Percentiles rank a stretch among this genome's conserved stretches.
Evolutionary conservation across 2,797 vertebrate genomes (phyloP).

Genomic region (Bucorvus abyssinicus): DNA sequence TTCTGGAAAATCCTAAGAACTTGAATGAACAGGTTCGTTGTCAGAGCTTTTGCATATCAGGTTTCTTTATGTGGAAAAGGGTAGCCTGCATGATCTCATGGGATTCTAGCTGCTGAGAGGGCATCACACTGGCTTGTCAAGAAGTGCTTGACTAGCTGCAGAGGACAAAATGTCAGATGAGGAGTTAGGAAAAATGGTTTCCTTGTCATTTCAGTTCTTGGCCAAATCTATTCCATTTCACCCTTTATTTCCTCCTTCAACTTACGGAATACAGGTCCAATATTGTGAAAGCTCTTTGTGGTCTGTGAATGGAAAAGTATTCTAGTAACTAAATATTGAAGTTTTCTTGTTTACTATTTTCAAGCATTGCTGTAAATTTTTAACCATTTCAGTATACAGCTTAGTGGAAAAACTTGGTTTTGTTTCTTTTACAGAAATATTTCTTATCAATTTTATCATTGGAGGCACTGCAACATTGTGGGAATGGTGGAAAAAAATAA

Average conservation of each 20-base stretch:
- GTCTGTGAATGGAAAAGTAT: constrained; percentile 25
- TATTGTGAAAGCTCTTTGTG: constrained; percentile 22
- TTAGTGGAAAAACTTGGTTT: neutral
- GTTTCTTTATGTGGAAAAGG: neutral
- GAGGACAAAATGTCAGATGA: neutral
- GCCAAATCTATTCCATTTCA: neutral
- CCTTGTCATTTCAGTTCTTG: neutral
- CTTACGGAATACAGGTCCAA: neutral
- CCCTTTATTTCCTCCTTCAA: neutral
- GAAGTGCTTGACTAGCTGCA: neutral
- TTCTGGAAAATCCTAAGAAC: neutral
- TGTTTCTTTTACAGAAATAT: neutral
- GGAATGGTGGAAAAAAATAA: neutral
- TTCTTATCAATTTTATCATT: neutral
- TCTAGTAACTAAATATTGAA: neutral
- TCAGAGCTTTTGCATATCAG: neutral
- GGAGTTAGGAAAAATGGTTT: constrained; percentile 1
- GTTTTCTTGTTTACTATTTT: neutral
- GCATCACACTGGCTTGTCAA: neutral
- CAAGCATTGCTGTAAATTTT: neutral
- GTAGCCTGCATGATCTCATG: neutral
- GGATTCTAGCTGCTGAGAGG: neutral
- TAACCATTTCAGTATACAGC: neutral
- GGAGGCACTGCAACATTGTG: neutral
- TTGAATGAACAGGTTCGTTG: neutral